Conservation (phyloP, 2,113 vertebrate genomes). For the Vulpes vulpes region DNA sequence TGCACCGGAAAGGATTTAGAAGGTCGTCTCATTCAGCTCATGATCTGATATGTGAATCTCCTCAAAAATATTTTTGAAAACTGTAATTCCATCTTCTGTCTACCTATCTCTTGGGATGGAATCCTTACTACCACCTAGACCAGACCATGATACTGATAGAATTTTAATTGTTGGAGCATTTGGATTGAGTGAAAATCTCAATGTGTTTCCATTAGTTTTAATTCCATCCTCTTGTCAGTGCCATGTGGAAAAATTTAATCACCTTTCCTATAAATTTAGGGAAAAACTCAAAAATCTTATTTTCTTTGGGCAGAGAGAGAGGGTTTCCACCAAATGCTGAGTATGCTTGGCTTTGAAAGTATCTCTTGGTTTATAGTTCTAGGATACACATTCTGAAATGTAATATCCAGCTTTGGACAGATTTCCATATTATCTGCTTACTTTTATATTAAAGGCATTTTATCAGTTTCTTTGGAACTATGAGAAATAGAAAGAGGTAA, state of each 20-base stretch:
- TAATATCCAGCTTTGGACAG: not conserved
- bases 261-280: not conserved
- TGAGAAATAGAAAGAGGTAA: not conserved
- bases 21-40: not conserved
- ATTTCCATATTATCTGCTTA: not conserved
- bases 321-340: not conserved
- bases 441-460: not conserved
- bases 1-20: not conserved
- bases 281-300: not conserved
- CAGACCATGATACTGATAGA: not conserved
- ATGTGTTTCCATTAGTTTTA: slow-evolving; percentile 3
- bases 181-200: not conserved
- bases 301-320: not conserved
- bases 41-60: not conserved
- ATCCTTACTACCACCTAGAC: not conserved
- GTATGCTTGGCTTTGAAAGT: not conserved
- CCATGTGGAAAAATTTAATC: not conserved
- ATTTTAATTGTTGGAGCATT: not conserved
- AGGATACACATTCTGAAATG: not conserved
- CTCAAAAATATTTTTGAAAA: not conserved
- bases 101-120: not conserved
- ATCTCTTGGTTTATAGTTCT: not conserved
- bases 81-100: not conserved
- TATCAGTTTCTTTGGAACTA: not conserved
- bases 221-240: not conserved